Conservation (phyloP, 2,113 vertebrate species). For the Phylloscopus whistleri region DNA sequence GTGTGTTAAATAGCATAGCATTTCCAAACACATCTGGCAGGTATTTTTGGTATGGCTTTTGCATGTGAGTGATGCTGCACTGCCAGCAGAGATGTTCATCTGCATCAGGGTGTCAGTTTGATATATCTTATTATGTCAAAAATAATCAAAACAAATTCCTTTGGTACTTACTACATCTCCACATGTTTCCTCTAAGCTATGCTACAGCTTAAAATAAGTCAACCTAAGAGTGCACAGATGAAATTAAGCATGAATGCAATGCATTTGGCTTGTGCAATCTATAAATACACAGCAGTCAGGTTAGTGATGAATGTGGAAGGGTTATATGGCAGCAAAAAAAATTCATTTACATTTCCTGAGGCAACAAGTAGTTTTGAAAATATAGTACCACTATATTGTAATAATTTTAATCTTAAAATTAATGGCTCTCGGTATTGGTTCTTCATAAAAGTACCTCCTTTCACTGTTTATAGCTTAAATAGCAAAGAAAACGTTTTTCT, state of each 20-base stretch:
- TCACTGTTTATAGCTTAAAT: not conserved
- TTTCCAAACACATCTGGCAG: not conserved
- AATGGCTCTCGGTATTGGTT: not conserved
- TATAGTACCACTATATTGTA: not conserved
- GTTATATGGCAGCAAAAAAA: not conserved
- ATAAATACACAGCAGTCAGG: not conserved
- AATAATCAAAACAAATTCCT: constrained; percentile 12
- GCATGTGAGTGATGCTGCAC: not conserved
- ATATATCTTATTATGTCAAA: not conserved
- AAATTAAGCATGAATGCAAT: not conserved
- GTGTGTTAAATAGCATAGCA: not conserved
- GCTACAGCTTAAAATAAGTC: not conserved
- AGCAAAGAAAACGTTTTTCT: not conserved
- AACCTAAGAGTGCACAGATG: not conserved
- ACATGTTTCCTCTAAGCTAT: not conserved
- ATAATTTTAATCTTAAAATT: not conserved
- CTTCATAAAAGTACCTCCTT: not conserved
- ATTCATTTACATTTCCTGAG: not conserved
- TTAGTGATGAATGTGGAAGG: not conserved
- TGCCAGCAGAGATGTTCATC: not conserved
- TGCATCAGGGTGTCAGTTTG: not conserved
- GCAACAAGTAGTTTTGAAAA: not conserved
- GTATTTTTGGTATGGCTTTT: not conserved
- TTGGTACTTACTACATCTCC: not conserved
- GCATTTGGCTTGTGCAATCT: not conserved